Evolutionary conservation across 2,113 vertebrate genomes (phyloP).

Genomic region (Aegithalos caudatus): DNA sequence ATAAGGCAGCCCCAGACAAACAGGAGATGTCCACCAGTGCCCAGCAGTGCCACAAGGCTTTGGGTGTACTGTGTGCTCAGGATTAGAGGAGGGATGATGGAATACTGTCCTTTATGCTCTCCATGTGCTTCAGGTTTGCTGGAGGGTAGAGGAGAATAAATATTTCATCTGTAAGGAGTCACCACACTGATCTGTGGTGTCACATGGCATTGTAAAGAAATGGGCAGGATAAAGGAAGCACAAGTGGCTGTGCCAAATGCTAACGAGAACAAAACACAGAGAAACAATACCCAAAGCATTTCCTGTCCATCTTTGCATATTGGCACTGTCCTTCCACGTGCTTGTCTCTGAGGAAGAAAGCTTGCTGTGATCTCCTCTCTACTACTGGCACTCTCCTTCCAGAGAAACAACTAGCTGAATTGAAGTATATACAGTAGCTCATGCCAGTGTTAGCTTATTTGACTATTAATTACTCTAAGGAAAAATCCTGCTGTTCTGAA

Average conservation of each 20-base stretch:
- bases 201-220: background rate
- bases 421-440: background rate
- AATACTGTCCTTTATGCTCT: background rate
- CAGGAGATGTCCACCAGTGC: background rate
- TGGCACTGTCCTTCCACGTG: background rate
- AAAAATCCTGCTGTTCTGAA: background rate
- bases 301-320: background rate
- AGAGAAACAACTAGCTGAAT: background rate
- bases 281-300: background rate
- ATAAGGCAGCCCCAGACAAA: background rate
- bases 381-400: background rate
- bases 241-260: background rate
- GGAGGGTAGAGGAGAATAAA: rapidly evolving
- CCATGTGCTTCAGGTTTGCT: background rate
- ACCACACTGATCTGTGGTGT: background rate
- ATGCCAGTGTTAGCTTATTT: background rate
- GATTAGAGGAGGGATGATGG: background rate
- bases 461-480: background rate
- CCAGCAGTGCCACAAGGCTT: background rate
- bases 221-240: background rate
- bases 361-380: background rate
- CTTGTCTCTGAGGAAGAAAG: background rate
- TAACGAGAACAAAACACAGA: background rate
- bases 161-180: background rate
- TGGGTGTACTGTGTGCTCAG: background rate